A percentile compares a stretch with the other conserved stretches of the same genome.
These are phyloP conservation scores for Yponomeuta malinellus DNA, from an alignment of 2,888 invertebrate genomes.

Conservation along the genomic window DNA sequence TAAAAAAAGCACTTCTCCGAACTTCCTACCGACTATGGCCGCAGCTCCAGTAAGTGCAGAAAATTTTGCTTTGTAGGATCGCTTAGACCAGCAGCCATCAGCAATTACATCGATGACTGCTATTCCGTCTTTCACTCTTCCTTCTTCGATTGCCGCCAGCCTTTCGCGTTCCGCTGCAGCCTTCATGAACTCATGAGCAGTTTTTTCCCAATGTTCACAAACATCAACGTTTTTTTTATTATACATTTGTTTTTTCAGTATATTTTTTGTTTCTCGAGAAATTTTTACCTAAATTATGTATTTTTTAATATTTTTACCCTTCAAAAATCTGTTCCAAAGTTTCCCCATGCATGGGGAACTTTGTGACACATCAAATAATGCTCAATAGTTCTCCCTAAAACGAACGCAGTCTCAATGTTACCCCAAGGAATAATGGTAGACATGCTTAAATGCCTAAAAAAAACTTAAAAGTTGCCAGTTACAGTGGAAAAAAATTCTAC, in stretches of 20 bases:
- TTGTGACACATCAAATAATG: too few relatives aligned
- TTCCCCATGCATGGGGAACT: too few relatives aligned
- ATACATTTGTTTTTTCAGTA: not conserved
- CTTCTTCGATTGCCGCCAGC: conserved; percentile 6
- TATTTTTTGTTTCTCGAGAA: too few relatives aligned
- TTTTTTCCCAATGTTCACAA: conserved; percentile 15
- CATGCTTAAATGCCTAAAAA: too few relatives aligned
- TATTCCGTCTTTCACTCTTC: conserved; percentile 9
- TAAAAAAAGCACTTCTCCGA: conserved; percentile 28
- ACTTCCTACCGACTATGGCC: conserved; percentile 14
- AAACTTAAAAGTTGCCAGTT: too few relatives aligned
- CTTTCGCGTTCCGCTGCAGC: conserved; percentile 9
- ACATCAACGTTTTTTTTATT: not conserved
- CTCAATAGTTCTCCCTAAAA: too few relatives aligned
- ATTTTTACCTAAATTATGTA: too few relatives aligned
- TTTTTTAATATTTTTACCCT: too few relatives aligned
- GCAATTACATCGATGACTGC: conserved; percentile 13
- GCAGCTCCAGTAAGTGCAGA: conserved; percentile 16
- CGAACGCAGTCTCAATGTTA: too few relatives aligned
- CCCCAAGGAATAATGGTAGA: too few relatives aligned
- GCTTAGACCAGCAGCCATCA: conserved; percentile 17
- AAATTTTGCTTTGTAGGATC: conserved; percentile 16
- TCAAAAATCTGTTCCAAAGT: too few relatives aligned
- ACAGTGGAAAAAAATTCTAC: too few relatives aligned
- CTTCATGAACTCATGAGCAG: conserved; percentile 7